Evolutionary conservation across 1,140 invertebrate species (phyloP), one percentile per base, ranked within the genome.

Genomic region (Drosophila parvula): DNA sequence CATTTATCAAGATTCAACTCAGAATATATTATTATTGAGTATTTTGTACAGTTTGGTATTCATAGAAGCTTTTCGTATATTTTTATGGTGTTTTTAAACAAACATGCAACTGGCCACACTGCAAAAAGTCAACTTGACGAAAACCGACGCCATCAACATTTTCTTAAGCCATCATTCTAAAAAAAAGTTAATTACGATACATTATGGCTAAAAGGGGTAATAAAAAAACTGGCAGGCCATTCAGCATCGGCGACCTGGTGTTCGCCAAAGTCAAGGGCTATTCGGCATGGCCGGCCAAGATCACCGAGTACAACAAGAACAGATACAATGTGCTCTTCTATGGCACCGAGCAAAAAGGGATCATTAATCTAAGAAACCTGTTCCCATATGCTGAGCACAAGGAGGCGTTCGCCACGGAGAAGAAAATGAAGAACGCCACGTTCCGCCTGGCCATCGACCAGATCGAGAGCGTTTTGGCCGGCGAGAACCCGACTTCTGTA

Each of bases 201-300:
- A 22, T n/a, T 27, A 16, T 22, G 22, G 22, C 22, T 1, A 3
- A 22, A 22, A 22, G 1, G 22, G 22, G 22, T 22, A 22, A 22
- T 22, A 22, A 22, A 22, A 22, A 22, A 2, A 22, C 22, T 22
- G 22, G 22, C 7, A 95, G 94, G 91, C 94, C 94, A 79, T 98
- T 96, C 92, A 95, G 95, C 83, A 93, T 95, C 48, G 97, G 96
- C 27, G 97, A 98, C 92, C 96, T 97, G 92, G 97, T 98, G 61
- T 98, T 98, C 92, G 97, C 97, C 27, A 98, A 99, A 94, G 96
- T 98, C 55, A 97, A 98, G 93, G 98, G 98, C 76, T 98, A 98
- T 93, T 97, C 97, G 77, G 95, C 97, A 81, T 99, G 98, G 98
- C 98, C 98, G 74, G 98, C 98, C 6, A 95, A 95, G 92, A 95